Evolutionary conservation across 2,113 vertebrate species (phyloP), one percentile per base, ranked within the genome.

Genomic region (Ailuropoda melanoleuca): DNA sequence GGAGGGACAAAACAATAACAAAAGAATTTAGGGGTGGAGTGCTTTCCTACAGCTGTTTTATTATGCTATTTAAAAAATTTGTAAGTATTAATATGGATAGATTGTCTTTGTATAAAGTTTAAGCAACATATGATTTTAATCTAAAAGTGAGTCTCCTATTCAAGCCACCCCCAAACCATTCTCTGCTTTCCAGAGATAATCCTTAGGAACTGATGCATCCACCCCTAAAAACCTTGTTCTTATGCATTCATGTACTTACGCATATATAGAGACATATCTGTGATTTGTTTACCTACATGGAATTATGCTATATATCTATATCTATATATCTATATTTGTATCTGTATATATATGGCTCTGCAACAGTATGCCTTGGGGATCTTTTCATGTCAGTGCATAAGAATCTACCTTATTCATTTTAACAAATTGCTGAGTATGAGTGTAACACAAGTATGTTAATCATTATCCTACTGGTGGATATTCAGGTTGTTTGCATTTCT

Each of bases 61-160:
- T 53, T 75, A 80, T 62, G 31, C n/a, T 74, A 18, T 46, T 77
- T 91, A 6, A 9, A n/a, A 86, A 89, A 83, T 64, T 64, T 29
- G 0, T 62, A 80, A 56, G 26, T 62, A 72, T 72, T 70, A 78
- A 80, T 43, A 56, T 74, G 37, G 55, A 43, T 88, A 83, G 56
- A 34, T 11, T 85, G 23, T 95, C 26, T 93, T n/a, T 48, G 53
- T 91, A 88, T 94, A 95, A 88, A 66, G 93, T 88, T 96, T 12
- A 95, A 72, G 46, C 19, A 90, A 24, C 53, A 66, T 11, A 82
- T 83, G 74, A 77, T 88, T 93, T 96, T 95, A 78, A 86, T 50
- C n/a, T 93, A n/a, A 64, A 82, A 93, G 34, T 37, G 31, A 72
- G 8, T 85, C 12, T 93, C 64, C 3, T 62, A 5, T 70, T 93